These are phyloP conservation scores for Sinocyclocheilus anshuiensis DNA, from an alignment of 2,113 vertebrate species.

Conservation along the genomic window DNA sequence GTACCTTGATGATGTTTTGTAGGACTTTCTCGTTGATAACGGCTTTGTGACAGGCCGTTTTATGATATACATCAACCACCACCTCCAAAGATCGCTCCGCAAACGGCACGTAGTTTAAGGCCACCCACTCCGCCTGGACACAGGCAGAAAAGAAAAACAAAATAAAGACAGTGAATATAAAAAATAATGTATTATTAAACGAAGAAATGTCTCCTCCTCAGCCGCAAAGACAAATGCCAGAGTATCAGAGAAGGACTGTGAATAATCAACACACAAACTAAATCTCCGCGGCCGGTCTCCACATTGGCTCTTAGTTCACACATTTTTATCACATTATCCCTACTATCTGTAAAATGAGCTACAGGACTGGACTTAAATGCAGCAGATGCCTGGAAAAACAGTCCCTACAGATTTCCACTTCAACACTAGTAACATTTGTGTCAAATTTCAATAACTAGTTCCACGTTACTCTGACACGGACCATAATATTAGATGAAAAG, in stretches of 20 bases:
- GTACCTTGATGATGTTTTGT: conserved; percentile 95
- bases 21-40: conserved; percentile 95
- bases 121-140: conserved; percentile 95
- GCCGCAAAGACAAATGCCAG: background rate
- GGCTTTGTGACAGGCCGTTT: conserved; percentile 98
- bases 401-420: background rate
- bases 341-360: background rate
- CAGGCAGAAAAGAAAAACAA: conserved; percentile 36
- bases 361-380: background rate
- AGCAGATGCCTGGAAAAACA: conserved; percentile 1
- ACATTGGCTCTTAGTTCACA: background rate
- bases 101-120: conserved; percentile 98
- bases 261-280: background rate
- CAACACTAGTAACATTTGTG: background rate
- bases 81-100: conserved; percentile 96
- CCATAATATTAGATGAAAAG: background rate
- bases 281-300: background rate
- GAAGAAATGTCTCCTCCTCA: background rate
- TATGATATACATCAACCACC: conserved; percentile 96
- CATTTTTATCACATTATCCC: background rate
- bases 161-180: conserved; percentile 31
- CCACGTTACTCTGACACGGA: background rate
- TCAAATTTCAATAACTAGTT: background rate
- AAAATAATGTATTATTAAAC: background rate
- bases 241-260: background rate